phyloP scores from a whole-genome alignment of 1,140 invertebrate species.

The Limonius californicus region DNA sequence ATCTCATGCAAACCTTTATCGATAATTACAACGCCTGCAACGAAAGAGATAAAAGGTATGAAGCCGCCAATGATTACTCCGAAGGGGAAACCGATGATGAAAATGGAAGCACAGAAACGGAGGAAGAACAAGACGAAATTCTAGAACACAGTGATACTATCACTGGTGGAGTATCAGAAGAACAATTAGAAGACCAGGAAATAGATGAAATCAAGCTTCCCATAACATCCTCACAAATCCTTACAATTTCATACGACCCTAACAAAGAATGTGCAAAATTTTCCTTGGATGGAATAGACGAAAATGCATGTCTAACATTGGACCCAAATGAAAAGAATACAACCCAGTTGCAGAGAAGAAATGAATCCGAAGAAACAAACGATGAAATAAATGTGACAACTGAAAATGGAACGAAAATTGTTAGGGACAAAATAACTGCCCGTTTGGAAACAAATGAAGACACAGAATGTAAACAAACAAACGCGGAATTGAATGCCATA shows the following conservation, averaged over 20 bases:
- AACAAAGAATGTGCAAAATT: neutral
- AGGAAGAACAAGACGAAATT: conserved; percentile 10
- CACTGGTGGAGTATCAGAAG: no score
- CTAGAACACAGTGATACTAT: conserved; percentile 20
- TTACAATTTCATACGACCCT: neutral
- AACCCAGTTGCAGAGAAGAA: neutral
- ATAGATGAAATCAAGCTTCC: neutral
- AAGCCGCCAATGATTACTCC: no score
- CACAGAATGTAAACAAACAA: neutral
- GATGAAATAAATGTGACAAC: no score
- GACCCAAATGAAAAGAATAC: no score
- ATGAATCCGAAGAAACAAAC: neutral
- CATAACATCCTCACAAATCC: no score
- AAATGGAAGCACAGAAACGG: no score
- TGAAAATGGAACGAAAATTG: neutral
- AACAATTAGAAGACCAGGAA: no score
- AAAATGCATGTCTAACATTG: neutral
- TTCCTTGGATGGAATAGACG: neutral
- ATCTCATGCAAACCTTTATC: conserved; percentile 27
- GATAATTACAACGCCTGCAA: conserved; percentile 24
- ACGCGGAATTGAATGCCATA: no score
- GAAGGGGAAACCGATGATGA: no score
- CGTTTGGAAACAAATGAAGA: no score
- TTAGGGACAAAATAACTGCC: no score
- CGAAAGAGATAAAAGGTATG: conserved; percentile 12